Percentiles rank a stretch among this genome's conserved stretches.
Conservation (phyloP, 2,113 vertebrate genomes). For the Eidolon helvum region DNA sequence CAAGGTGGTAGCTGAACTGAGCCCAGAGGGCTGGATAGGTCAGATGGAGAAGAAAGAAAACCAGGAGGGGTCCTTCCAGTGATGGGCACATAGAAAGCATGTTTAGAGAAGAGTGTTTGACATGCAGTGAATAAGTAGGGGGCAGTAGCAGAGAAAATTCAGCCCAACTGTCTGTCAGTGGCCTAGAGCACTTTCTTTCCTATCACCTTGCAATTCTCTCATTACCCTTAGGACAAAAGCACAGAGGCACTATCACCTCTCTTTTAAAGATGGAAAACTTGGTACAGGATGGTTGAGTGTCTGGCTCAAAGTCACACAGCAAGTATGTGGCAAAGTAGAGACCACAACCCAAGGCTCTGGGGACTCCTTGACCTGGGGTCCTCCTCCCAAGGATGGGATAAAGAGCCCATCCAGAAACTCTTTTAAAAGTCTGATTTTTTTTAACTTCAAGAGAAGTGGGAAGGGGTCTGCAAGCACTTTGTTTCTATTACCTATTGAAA, state of each 20-base stretch:
- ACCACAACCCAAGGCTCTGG: not conserved
- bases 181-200: not conserved
- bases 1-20: not conserved
- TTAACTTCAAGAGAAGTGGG: slow-evolving; percentile 51
- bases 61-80: not conserved
- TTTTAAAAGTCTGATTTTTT: slow-evolving; percentile 60
- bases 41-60: not conserved
- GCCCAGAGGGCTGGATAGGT: not conserved
- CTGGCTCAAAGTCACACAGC: not conserved
- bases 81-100: not conserved
- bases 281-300: not conserved
- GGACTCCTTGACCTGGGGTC: not conserved
- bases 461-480: slow-evolving; percentile 77
- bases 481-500: slow-evolving; percentile 83
- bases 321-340: not conserved
- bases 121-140: not conserved
- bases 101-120: not conserved
- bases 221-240: not conserved
- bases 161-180: not conserved
- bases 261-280: not conserved
- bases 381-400: not conserved
- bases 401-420: not conserved
- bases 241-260: not conserved
- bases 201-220: not conserved
- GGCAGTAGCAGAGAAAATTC: not conserved